Evolutionary conservation across 1,140 invertebrate genomes (phyloP), one percentile per base, ranked within the genome.

Genomic region (Calephelis virginiensis): DNA sequence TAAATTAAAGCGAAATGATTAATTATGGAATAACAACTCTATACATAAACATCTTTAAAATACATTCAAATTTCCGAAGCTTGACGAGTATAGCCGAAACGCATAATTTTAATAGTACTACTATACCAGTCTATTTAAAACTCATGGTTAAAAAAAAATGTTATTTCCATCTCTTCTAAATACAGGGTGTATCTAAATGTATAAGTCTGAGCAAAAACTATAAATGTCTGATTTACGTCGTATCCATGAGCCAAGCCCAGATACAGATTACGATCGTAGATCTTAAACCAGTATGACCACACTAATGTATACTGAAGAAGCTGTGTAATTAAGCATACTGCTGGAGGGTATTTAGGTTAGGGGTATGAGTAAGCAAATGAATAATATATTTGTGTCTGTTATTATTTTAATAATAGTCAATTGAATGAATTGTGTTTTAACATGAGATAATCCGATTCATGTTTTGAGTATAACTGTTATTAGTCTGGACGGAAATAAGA

Each of bases 291-390:
- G 60, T 69, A 68, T 62, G 64, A 60, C 60, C 17, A 66, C 67
- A 68, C 72, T 79, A 76, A 78, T 74, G 74, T 68, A 74, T 71
- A 79, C 78, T 82, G 80, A 82, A 79, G 80, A 81, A 82, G 80
- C 78, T 67, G 75, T 77, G 75, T 78, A 82, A 82, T 82, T 82
- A 82, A 78, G 76, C 74, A 74, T 72, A 71, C 66, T 43, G 73
- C 77, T 71, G 12, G 65, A 48, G 73, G 77, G 68, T 61, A 63
- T 28, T 37, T 17, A 28, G 50, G 50, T 56, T 56, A 68, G 67
- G 71, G 64, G 64, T 62, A 69, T 69, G 75, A 67, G 62, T 66
- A 67, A 70, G 68, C 65, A 64, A 72, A 74, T 76, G 70, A 66
- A 70, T 69, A 68, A 69, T 60, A 56, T 69, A 61, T 43, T 43